Conservation (phyloP, 2,888 invertebrate species). For the Eubasilissa splendida region DNA sequence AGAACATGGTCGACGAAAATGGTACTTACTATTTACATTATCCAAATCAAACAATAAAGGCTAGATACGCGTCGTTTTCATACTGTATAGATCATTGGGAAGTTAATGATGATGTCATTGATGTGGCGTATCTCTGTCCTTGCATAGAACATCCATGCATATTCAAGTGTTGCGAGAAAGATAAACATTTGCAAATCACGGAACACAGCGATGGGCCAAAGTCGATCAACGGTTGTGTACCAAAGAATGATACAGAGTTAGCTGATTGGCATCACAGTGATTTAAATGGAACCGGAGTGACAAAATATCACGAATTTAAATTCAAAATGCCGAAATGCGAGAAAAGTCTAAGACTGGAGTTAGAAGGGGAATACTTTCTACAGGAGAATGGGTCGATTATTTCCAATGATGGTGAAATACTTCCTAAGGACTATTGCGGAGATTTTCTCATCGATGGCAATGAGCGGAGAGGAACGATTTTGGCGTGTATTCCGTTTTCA, state of each 20-base stretch:
- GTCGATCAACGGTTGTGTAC: conserved; percentile 15
- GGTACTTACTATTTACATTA: not conserved
- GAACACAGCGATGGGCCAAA: not conserved
- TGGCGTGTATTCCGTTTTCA: conserved; percentile 17
- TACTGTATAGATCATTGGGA: not conserved
- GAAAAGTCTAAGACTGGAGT: not conserved
- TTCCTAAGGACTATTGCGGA: conserved; percentile 36
- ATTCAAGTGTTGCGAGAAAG: conserved; percentile 36
- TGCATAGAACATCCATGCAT: conserved; percentile 47
- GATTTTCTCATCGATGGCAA: conserved; percentile 4
- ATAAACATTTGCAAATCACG: conserved; percentile 3
- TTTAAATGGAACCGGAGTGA: conserved; percentile 14
- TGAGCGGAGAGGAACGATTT: not conserved
- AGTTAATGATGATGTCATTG: not conserved
- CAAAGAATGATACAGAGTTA: not conserved
- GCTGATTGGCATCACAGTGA: conserved; percentile 13
- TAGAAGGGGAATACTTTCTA: conserved; percentile 12
- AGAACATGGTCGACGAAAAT: not conserved
- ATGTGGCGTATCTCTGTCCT: conserved; percentile 32
- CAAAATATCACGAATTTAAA: not conserved
- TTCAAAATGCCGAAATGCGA: not conserved
- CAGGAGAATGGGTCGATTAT: conserved; percentile 24
- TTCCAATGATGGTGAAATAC: conserved; percentile 13
- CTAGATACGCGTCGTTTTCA: not conserved
- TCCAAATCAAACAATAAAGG: not conserved